A percentile compares a stretch with the other conserved stretches of the same genome.
Evolutionary conservation across 2,797 vertebrate species (phyloP).

Genomic region (Gambelia wislizenii): DNA sequence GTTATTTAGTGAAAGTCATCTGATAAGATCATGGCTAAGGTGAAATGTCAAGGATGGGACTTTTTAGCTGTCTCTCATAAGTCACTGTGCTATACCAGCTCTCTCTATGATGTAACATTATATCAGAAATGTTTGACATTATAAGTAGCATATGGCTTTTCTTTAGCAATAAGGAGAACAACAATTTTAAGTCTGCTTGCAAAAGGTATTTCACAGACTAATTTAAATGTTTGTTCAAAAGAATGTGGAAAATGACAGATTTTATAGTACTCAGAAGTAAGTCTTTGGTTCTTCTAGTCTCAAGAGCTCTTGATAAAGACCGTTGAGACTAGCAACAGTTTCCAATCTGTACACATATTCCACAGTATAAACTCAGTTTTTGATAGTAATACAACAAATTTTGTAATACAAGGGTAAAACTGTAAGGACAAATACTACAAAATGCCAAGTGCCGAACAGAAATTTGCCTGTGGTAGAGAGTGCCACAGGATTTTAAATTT

Average conservation of each 20-base stretch:
- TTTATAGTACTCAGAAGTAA: constrained; percentile 11
- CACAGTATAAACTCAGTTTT: constrained; percentile 2
- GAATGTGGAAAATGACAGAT: constrained; percentile 4
- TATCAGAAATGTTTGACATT: background rate
- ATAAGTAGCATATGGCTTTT: background rate
- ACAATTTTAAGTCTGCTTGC: background rate
- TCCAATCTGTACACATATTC: background rate
- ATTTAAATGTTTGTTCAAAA: constrained; percentile 6
- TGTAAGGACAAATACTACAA: background rate
- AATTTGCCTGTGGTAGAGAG: background rate
- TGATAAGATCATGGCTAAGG: background rate
- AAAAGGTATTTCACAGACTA: constrained; percentile 11
- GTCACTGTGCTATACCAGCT: background rate
- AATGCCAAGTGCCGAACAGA: background rate
- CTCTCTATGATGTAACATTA: background rate
- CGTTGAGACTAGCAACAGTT: background rate
- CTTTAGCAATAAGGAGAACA: constrained; percentile 13
- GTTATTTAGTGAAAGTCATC: background rate
- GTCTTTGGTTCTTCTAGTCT: background rate
- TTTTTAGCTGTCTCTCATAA: background rate
- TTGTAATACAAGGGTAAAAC: background rate
- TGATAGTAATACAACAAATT: background rate
- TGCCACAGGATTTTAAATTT: background rate
- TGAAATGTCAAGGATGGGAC: background rate
- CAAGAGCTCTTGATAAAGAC: background rate